These are phyloP conservation scores for Eutrigla gurnardus DNA, from an alignment of 2,797 vertebrate species.

Conservation along the genomic window DNA sequence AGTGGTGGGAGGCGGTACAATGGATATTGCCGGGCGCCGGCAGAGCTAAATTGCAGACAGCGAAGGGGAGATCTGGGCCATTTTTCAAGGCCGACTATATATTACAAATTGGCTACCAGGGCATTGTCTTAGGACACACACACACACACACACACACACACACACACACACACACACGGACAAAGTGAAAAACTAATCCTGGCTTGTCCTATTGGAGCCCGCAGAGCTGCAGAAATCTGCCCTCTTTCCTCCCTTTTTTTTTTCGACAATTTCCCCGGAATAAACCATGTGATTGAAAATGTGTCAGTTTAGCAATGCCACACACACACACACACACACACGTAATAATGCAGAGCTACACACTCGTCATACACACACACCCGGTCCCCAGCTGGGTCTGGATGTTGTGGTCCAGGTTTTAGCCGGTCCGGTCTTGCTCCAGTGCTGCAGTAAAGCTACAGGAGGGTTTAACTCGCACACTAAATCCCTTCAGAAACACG, in stretches of 20 bases:
- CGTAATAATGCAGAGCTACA: background rate
- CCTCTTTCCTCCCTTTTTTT: constrained; percentile 59
- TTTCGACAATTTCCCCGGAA: constrained; percentile 78
- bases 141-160: constrained; percentile 42
- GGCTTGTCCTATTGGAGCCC: constrained; percentile 72
- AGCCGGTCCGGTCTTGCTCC: constrained; percentile 51
- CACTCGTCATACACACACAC: background rate
- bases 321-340: constrained; percentile 18
- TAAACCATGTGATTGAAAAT: constrained; percentile 83
- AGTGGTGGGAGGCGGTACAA: constrained; percentile 70
- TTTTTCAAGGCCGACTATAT: constrained; percentile 84
- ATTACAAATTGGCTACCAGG: constrained; percentile 82
- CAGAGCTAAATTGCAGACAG: constrained; percentile 83
- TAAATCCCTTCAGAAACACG: constrained; percentile 36
- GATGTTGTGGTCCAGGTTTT: constrained; percentile 52
- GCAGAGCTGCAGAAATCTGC: constrained; percentile 75
- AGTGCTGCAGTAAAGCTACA: constrained; percentile 54
- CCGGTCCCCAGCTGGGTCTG: constrained; percentile 7
- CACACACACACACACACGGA: constrained; percentile 39
- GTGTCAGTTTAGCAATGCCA: constrained; percentile 71
- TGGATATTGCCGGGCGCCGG: constrained; percentile 75
- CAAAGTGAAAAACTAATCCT: constrained; percentile 82
- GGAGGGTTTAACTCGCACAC: constrained; percentile 20
- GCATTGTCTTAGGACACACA: constrained; percentile 75
- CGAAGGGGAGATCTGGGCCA: constrained; percentile 80